phyloP scores from a whole-genome alignment of 2,888 invertebrate genomes.

The Hetaerina titia region DNA sequence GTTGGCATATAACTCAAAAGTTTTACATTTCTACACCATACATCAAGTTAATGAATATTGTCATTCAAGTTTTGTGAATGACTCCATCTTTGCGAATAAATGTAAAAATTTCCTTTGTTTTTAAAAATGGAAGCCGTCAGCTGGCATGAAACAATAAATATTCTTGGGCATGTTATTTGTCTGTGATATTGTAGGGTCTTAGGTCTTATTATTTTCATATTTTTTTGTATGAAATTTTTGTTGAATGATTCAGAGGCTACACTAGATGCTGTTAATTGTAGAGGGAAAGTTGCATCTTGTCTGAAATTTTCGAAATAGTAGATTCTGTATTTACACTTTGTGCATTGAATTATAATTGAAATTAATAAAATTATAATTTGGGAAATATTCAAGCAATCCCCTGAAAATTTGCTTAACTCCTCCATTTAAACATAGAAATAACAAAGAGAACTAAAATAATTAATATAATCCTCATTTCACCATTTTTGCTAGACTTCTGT shows the following conservation, averaged over 20 bases:
- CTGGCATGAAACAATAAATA: background rate
- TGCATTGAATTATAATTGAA: background rate
- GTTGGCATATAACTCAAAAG: background rate
- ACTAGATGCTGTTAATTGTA: background rate
- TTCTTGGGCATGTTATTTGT: conserved; percentile 32
- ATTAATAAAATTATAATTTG: background rate
- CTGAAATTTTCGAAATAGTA: background rate
- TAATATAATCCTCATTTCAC: no score
- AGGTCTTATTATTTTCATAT: background rate
- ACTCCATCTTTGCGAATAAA: background rate
- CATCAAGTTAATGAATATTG: background rate
- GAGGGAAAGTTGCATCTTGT: background rate
- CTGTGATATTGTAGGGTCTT: conserved; percentile 5
- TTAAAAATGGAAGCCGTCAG: background rate
- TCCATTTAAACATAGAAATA: no score
- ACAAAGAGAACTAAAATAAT: no score
- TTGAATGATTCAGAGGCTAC: background rate
- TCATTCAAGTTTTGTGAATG: background rate
- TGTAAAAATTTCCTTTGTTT: background rate
- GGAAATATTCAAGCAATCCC: background rate
- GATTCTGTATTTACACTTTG: no score
- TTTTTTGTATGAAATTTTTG: background rate
- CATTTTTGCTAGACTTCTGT: no score
- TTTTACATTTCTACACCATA: background rate
- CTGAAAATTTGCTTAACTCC: background rate